Evolutionary conservation across 2,888 invertebrate species (phyloP).

Genomic region (Drosophila prostipennis): DNA sequence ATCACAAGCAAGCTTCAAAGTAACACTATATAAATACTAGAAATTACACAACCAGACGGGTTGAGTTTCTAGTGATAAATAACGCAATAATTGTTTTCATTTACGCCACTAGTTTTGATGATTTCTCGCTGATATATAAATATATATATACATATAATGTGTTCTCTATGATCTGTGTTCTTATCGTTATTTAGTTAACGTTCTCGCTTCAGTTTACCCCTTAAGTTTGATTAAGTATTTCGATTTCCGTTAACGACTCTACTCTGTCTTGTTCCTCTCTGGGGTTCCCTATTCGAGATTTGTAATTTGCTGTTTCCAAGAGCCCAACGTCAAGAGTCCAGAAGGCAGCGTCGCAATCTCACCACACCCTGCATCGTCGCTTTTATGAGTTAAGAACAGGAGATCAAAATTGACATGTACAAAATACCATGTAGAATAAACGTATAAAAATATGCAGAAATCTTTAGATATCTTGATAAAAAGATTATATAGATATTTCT

Average conservation of each 20-base stretch:
- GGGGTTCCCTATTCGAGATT: constrained; percentile 15
- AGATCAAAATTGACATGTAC: neutral
- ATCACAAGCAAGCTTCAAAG: constrained; percentile 22
- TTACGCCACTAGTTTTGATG: constrained; percentile 34
- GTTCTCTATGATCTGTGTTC: constrained; percentile 44
- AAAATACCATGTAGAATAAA: neutral
- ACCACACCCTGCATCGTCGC: constrained; percentile 15
- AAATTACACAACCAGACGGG: constrained; percentile 26
- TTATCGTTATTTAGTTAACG: constrained; percentile 32
- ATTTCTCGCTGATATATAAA: constrained; percentile 26
- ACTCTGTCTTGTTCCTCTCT: constrained; percentile 27
- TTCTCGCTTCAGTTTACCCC: constrained; percentile 18
- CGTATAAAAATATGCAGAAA: neutral
- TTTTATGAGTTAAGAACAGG: constrained; percentile 5
- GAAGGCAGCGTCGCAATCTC: constrained; percentile 41
- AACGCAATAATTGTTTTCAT: constrained; percentile 22
- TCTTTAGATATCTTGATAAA: neutral
- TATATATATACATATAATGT: constrained; percentile 46
- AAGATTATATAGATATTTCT: neutral
- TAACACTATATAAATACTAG: constrained; percentile 29
- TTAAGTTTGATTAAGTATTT: constrained; percentile 13
- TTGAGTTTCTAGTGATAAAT: constrained; percentile 19
- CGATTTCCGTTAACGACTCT: constrained; percentile 29
- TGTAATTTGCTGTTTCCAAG: constrained; percentile 28
- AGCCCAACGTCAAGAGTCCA: constrained; percentile 43